Evolutionary conservation across 2,888 invertebrate genomes (phyloP), one percentile per base, ranked within the genome.

Genomic region (Diplazon laetatorius): DNA sequence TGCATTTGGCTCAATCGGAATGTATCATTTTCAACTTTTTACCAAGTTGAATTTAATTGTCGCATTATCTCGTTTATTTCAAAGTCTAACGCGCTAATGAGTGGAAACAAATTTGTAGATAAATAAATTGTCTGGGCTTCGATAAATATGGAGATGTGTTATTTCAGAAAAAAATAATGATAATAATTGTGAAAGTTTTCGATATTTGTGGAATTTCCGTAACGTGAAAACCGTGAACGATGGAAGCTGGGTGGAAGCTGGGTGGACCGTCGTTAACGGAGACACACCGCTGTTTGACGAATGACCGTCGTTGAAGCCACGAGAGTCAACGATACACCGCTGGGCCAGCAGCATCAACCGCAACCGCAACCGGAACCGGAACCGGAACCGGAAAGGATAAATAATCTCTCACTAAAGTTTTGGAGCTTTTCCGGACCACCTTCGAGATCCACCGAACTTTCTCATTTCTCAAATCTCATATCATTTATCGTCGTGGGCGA

Each of bases 401-500:
- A 60, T 66, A 22, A 6, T 62, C 59, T 44, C 42, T n/a, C 59
- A 62, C n/a, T n/a, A n/a, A n/a, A 59, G 39, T 60, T 59, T 55
- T 10, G 39, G n/a, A 12, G 9, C 30, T 30, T 9, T n/a, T n/a
- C n/a, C n/a, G n/a, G n/a, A 3, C 0, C 20, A n/a, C 35, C 14
- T 10, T 65, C 20, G 25, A 12, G n/a, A 12, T 5, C 14, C 22
- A 50, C 5, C n/a, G n/a, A 1, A n/a, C 42, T 42, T 42, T 42
- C 1, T n/a, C 42, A n/a, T 42, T n/a, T 1, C n/a, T n/a, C 12
- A n/a, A 42, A 42, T n/a, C 12, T n/a, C 42, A n/a, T n/a, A 42
- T n/a, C n/a, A 4, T 42, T 42, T n/a, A 30, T 6, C 35, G 76
- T 72, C 76, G 72, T 66, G 72, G 76, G 72, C 72, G 66, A 52